Conservation (phyloP, 1,140 invertebrate species). For the Lordiphosa stackelbergi region DNA sequence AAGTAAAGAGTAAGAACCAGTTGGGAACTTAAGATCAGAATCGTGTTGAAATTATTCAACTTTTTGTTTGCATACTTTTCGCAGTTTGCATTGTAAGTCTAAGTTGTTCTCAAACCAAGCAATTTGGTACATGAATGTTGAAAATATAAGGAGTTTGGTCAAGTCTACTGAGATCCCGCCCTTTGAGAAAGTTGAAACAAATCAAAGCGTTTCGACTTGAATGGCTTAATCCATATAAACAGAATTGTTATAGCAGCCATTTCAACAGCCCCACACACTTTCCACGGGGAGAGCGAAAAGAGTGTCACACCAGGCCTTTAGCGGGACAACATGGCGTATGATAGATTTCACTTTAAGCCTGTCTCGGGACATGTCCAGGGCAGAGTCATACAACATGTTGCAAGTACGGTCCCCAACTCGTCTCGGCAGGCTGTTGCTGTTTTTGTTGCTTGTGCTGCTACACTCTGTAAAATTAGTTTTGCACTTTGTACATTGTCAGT, state of each 20-base stretch:
- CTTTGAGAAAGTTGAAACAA: too few species aligned
- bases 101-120: too few species aligned
- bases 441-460: conserved; percentile 30
- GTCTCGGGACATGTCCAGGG: conserved; percentile 16
- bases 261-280: too few species aligned
- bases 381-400: conserved; percentile 49
- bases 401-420: conserved; percentile 28
- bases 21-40: too few species aligned
- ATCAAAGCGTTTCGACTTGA: conserved; percentile 8
- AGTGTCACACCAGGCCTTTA: conserved; percentile 5
- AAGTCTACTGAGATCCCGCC: too few species aligned
- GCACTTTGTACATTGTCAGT: conserved; percentile 76
- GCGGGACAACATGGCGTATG: conserved; percentile 52
- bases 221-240: conserved; percentile 26
- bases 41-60: too few species aligned
- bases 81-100: too few species aligned
- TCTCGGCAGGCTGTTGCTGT: conserved; percentile 11
- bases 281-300: background rate
- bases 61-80: too few species aligned
- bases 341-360: conserved; percentile 55
- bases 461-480: conserved; percentile 76
- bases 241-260: background rate
- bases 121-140: too few species aligned
- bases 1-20: too few species aligned
- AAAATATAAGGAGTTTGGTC: too few species aligned